phyloP scores from a whole-genome alignment of 2,113 vertebrate species.

The Loxodonta africana region DNA sequence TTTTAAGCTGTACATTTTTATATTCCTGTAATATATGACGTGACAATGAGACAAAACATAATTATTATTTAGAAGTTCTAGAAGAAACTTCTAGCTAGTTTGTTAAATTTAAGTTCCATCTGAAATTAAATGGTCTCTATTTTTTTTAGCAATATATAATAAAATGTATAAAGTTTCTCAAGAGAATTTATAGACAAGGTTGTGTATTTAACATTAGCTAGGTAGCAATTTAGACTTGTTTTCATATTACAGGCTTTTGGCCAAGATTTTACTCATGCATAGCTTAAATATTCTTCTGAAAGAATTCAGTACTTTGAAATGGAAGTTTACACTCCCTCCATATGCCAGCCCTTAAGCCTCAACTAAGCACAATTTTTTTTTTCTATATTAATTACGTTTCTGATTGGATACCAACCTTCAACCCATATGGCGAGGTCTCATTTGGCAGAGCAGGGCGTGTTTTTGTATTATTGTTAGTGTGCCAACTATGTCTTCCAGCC shows the following conservation, averaged over 20 bases:
- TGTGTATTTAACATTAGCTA: conserved; percentile 27
- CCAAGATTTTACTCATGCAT: conserved; percentile 66
- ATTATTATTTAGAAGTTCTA: conserved; percentile 43
- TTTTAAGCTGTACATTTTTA: background rate
- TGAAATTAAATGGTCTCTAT: background rate
- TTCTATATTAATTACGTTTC: conserved; percentile 29
- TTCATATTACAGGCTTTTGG: conserved; percentile 9
- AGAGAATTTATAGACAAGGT: background rate
- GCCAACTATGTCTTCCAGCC: background rate
- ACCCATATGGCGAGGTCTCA: background rate
- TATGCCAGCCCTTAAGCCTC: conserved; percentile 70
- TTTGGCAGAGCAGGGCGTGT: background rate
- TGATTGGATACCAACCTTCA: conserved; percentile 60
- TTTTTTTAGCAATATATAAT: background rate
- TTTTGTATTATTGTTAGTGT: conserved; percentile 33
- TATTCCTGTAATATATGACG: background rate
- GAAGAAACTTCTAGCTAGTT: background rate
- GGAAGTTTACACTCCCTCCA: background rate
- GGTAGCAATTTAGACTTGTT: conserved; percentile 50
- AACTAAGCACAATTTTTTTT: conserved; percentile 60
- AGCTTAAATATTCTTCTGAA: conserved; percentile 71
- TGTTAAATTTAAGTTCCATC: conserved; percentile 6
- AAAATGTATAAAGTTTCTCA: conserved; percentile 46
- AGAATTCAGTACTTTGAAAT: conserved; percentile 65
- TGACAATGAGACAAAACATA: background rate